Base-by-base conservation (phyloP, 2,797 vertebrate genomes). In the Melanogrammus aeglefinus region DNA sequence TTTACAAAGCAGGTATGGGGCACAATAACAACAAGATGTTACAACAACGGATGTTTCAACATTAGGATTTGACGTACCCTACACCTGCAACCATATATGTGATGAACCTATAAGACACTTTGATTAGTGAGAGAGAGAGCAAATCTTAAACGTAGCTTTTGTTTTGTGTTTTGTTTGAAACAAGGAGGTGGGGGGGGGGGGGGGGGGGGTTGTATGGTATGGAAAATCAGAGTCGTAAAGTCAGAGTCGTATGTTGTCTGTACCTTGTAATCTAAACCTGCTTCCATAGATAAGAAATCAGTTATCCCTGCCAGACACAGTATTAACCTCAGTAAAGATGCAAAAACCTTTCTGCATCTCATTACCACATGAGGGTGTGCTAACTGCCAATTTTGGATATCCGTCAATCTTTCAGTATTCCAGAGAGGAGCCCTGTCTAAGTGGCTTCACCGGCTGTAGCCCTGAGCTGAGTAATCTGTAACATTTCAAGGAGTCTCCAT, bases 401-500 rank as follows among this genome's bases (percentile, higher is more conserved):
- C 57, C 21, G 57, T 7, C 57, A 8, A 63, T 63, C 21, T 63
- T 63, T n/a, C 6, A 63, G n/a, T 63, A 63, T 63, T 6, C 2
- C 47, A 14, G 6, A 5, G 47, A 57, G 21, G 47, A 47, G 44
- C 44, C 57, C 10, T 0, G 57, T n/a, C 6, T 63, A 21, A n/a
- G 57, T n/a, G 57, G 21, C 47, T 57, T 4, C 57, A 63, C 57
- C 21, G 57, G 57, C 47, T 14, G 5, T 7, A 51, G 47, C 18
- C 47, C 47, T 21, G 38, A 13, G n/a, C 77, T 80, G 72, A 81
- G 74, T 70, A 13, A 13, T 41, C 77, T 75, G 82, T 82, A 82
- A 79, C 76, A 76, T 38, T 74, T 79, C 29, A 73, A 39, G 74
- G 80, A 75, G 77, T 33, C 73, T 82, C 82, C 79, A 81, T 77